Evolutionary conservation across 2,888 invertebrate species (phyloP), one percentile per base, ranked within the genome.

Genomic region (Phyllotreta cruciferae): DNA sequence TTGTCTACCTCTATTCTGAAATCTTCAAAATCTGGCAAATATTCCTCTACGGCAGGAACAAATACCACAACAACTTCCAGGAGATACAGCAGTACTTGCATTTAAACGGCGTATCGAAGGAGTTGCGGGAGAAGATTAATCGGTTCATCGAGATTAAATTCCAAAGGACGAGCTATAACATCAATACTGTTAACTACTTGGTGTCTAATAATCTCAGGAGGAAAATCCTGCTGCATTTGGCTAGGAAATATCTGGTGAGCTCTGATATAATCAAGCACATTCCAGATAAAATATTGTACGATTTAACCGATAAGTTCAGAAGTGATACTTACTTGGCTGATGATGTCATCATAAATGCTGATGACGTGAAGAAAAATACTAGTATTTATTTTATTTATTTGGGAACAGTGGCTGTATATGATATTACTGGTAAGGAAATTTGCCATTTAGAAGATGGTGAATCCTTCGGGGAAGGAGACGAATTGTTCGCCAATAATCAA

Each of bases 361-460:
- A 47, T n/a, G 10, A 9, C 3, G n/a, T 13, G 1, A 55, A 64
- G 6, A 14, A 39, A 3, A 50, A 64, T 3, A 49, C 39, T 7
- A 55, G 45, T 11, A 62, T 64, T 38, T 66, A 62, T 39, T 66
- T 66, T 24, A 66, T 66, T 35, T 62, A 62, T 39, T 62, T 55
- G 39, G 66, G 66, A 9, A 62, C 64, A 7, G 60, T 66, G 3
- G 64, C 64, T 10, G 76, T 83, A 24, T 82, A 81, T 57, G 80
- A 81, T 4, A 70, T 70, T 7, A 66, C 65, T 1, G 82, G 80
- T 42, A 80, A 77, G 75, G 83, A 83, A 49, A 72, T 83, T 3
- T 82, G 82, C 60, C 83, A 84, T 70, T 74, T 84, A 64, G 78
- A 82, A 45, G 82, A 83, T 65, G 83, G 82, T 6, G 76, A 78